phyloP scores from a whole-genome alignment of 2,797 vertebrate species.

The Pangasius mekongensis region DNA sequence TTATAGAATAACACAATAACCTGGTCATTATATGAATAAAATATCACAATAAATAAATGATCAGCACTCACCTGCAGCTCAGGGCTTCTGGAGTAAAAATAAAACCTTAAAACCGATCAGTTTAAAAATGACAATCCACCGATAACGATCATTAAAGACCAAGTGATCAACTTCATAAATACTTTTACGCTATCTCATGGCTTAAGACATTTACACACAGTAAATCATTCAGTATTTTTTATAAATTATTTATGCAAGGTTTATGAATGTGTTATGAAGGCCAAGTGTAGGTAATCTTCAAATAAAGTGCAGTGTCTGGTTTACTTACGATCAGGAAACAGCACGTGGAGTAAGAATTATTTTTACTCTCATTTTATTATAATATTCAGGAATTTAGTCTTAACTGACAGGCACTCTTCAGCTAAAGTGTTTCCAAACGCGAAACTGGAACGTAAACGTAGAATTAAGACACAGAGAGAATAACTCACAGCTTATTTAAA shows the following conservation, averaged over 20 bases:
- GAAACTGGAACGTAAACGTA: background rate
- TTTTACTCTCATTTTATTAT: background rate
- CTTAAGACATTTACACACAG: background rate
- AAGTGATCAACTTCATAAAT: background rate
- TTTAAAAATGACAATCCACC: background rate
- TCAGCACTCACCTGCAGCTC: background rate
- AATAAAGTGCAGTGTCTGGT: background rate
- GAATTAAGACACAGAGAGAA: background rate
- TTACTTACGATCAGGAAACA: background rate
- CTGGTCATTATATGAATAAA: background rate
- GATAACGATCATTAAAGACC: background rate
- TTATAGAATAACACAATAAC: background rate
- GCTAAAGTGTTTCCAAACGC: background rate
- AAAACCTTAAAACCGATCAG: background rate
- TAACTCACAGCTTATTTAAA: background rate
- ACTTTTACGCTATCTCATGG: background rate
- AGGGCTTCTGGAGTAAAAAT: background rate
- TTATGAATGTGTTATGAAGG: constrained; percentile 2
- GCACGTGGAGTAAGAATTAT: background rate
- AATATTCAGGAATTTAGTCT: background rate
- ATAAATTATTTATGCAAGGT: background rate
- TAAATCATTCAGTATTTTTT: background rate
- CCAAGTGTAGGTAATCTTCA: background rate
- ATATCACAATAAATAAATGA: background rate
- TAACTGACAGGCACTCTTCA: background rate